Base-by-base conservation (phyloP, 2,797 vertebrate species). In the Sebastes vulpes region DNA sequence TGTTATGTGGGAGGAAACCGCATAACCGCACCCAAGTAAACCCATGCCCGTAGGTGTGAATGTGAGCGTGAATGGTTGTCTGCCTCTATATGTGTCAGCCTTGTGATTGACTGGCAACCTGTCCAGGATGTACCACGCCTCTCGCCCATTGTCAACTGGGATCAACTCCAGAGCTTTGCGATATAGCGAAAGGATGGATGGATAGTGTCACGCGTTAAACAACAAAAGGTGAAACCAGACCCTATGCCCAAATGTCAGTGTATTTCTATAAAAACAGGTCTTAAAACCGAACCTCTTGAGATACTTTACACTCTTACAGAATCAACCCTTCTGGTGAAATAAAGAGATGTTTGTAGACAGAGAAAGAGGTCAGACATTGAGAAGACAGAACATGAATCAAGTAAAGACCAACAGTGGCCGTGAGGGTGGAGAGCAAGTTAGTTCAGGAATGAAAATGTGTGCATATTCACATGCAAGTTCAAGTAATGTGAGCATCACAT, bases 381-480 rank as follows among this genome's bases (percentile, higher is more conserved):
- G 11, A 81, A 50, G 23, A 31, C 3, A 67, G 16, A 70, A 53
- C 14, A 70, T 32, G 21, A 60, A 79, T 4, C 23, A 29, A 12
- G 11, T 18, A 60, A 68, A 50, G 6, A 73, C n/a, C 25, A 35
- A 23, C 69, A 8, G 42, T 26, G 5, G 54, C n/a, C 0, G 2
- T 11, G 26, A 38, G 66, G 38, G 35, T 53, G 8, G 11, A 65
- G 25, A 52, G 70, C 20, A 57, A 26, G 28, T 21, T 61, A 31
- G 20, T 6, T 14, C 9, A 82, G 58, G 8, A 56, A 65, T 61
- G 58, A 64, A 64, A 67, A 60, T 23, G 69, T 59, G 31, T 18
- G 23, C 5, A 58, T 59, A 52, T 82, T 63, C 9, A 68, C 79
- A 82, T 88, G 82, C 69, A 77, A 42, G 35, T 80, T 53, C 38